These are phyloP conservation scores for Pempheris klunzingeri DNA, from an alignment of 2,797 vertebrate genomes.

Conservation along the genomic window DNA sequence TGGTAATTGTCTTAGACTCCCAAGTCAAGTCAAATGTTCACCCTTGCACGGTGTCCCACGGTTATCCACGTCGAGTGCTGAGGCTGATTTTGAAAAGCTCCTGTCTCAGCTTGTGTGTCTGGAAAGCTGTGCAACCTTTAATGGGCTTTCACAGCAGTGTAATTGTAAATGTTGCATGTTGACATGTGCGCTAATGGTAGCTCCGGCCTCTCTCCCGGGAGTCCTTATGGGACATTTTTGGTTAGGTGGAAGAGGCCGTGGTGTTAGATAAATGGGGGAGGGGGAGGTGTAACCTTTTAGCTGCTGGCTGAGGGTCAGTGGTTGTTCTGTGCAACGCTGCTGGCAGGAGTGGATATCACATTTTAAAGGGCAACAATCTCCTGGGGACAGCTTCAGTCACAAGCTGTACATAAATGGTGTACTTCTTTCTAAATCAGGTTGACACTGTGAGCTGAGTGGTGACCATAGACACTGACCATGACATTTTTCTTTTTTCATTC, in stretches of 20 bases:
- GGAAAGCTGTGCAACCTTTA: slow-evolving; percentile 62
- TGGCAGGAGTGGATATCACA: slow-evolving; percentile 68
- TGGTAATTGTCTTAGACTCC: slow-evolving; percentile 66
- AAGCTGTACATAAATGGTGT: slow-evolving; percentile 58
- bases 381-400: slow-evolving; percentile 69
- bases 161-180: slow-evolving; percentile 80
- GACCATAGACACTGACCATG: slow-evolving; percentile 40
- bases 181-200: slow-evolving; percentile 78
- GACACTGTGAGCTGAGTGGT: slow-evolving; percentile 57
- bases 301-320: slow-evolving; percentile 72
- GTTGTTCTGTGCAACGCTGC: slow-evolving; percentile 49
- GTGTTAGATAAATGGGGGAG: slow-evolving; percentile 58
- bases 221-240: slow-evolving; percentile 54
- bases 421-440: slow-evolving; percentile 61
- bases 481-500: slow-evolving; percentile 38
- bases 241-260: slow-evolving; percentile 46
- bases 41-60: slow-evolving; percentile 46
- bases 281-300: slow-evolving; percentile 70
- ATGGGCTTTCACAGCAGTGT: slow-evolving; percentile 74
- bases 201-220: slow-evolving; percentile 55
- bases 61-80: slow-evolving; percentile 47
- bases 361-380: slow-evolving; percentile 78
- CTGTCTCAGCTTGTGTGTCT: slow-evolving; percentile 55
- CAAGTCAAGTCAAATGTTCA: slow-evolving; percentile 59
- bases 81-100: slow-evolving; percentile 49